A percentile compares a stretch with the other conserved stretches of the same genome.
Conservation (phyloP, 2,888 invertebrate species). For the Mythimna loreyi region DNA sequence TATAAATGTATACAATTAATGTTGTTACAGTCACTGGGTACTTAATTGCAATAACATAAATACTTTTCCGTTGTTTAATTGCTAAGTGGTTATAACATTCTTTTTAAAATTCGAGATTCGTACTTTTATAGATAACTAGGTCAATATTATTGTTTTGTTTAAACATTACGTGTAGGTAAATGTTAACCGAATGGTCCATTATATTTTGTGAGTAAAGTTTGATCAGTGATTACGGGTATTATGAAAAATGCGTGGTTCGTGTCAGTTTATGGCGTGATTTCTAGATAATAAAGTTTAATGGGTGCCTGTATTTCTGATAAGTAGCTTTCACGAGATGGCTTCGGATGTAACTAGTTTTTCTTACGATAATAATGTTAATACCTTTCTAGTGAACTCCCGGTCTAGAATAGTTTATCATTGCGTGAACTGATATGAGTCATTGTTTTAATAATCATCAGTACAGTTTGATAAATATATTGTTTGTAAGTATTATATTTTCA, state of each 20-base stretch:
- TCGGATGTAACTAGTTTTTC: constrained; percentile 43
- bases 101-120: background rate
- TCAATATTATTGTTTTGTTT: background rate
- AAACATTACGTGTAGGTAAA: background rate
- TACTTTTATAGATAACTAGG: constrained; percentile 1
- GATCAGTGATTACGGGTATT: constrained; percentile 29
- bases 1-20: no score
- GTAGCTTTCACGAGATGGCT: constrained; percentile 24
- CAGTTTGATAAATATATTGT: no score
- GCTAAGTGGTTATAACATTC: background rate
- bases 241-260: constrained; percentile 25
- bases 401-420: constrained; percentile 30
- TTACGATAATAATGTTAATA: constrained; percentile 32
- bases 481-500: no score
- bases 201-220: constrained; percentile 34
- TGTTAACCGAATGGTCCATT: constrained; percentile 13
- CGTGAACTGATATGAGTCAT: constrained; percentile 35
- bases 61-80: no score
- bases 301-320: constrained; percentile 27
- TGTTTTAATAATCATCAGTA: background rate
- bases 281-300: constrained; percentile 29
- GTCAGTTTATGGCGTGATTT: constrained; percentile 39
- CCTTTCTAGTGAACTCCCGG: constrained; percentile 31
- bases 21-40: no score
- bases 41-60: no score